A percentile compares a stretch with the other conserved stretches of the same genome.
Conservation (phyloP, 2,113 vertebrate genomes). For the Cyphomyrus discorhynchus region DNA sequence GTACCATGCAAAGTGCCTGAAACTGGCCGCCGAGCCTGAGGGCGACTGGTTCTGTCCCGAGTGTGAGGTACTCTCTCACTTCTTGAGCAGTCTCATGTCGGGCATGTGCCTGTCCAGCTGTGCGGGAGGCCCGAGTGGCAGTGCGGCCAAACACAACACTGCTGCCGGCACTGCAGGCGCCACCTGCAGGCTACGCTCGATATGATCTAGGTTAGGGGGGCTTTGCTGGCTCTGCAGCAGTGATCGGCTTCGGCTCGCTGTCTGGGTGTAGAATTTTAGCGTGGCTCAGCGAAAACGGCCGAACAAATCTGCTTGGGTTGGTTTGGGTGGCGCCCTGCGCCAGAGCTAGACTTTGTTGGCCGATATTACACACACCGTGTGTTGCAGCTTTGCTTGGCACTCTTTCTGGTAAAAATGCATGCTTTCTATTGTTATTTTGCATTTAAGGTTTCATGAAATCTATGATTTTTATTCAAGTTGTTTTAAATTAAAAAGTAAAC, state of each 20-base stretch:
- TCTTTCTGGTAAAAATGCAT: background rate
- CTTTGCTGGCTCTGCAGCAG: background rate
- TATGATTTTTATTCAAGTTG: background rate
- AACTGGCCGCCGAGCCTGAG: conserved; percentile 99
- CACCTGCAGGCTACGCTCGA: background rate
- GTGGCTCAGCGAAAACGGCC: background rate
- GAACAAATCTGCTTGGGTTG: background rate
- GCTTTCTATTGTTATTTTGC: background rate
- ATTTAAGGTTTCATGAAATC: background rate
- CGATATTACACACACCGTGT: background rate
- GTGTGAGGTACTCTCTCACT: conserved; percentile 83
- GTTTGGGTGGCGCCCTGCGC: background rate
- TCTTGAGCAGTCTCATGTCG: background rate
- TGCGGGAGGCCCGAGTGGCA: background rate
- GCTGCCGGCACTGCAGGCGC: background rate
- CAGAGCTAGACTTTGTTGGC: background rate
- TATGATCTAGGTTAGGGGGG: background rate
- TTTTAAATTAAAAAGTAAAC: background rate
- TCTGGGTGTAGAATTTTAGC: background rate
- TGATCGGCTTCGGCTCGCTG: background rate
- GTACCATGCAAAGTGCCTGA: conserved; percentile 99
- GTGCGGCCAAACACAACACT: background rate
- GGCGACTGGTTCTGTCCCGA: conserved; percentile 99
- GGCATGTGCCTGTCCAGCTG: background rate
- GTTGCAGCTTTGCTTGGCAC: background rate